Evolutionary conservation across 2,113 vertebrate genomes (phyloP).

Genomic region (Paracanthobrama guichenoti): DNA sequence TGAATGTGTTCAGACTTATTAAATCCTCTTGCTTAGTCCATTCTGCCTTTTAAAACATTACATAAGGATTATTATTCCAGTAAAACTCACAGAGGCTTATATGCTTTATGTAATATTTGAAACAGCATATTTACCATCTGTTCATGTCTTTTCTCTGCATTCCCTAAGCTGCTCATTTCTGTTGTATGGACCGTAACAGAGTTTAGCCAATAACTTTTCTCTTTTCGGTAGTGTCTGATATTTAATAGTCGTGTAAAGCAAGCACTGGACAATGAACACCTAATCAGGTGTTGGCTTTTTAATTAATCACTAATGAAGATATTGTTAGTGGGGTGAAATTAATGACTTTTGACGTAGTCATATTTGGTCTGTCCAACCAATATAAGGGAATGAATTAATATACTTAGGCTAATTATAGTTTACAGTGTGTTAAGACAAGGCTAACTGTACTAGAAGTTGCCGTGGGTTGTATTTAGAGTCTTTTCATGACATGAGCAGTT

Average conservation of each 20-base stretch:
- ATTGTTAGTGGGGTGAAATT: neutral
- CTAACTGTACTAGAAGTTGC: neutral
- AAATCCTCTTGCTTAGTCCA: neutral
- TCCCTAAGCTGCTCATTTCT: conserved; percentile 21
- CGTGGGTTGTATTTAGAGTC: neutral
- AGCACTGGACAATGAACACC: neutral
- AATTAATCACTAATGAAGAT: conserved; percentile 25
- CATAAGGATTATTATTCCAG: conserved; percentile 21
- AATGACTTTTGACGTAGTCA: neutral
- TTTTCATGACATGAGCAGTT: conserved; percentile 5
- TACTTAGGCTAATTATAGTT: neutral
- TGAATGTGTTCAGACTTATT: neutral
- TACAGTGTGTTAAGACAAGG: neutral
- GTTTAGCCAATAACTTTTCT: neutral
- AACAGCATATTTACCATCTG: conserved; percentile 16
- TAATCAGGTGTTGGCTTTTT: conserved; percentile 11
- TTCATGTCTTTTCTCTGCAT: neutral
- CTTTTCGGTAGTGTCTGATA: neutral
- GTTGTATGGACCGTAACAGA: neutral
- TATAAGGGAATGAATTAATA: neutral
- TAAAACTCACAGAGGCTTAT: conserved; percentile 33
- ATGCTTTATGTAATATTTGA: conserved; percentile 13
- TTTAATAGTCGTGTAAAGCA: neutral
- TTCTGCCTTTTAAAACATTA: conserved; percentile 24
- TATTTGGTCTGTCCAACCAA: neutral